Percentiles rank a stretch among this genome's conserved stretches.
Evolutionary conservation across 2,797 vertebrate species (phyloP).

Genomic region (Pogoniulus pusillus): DNA sequence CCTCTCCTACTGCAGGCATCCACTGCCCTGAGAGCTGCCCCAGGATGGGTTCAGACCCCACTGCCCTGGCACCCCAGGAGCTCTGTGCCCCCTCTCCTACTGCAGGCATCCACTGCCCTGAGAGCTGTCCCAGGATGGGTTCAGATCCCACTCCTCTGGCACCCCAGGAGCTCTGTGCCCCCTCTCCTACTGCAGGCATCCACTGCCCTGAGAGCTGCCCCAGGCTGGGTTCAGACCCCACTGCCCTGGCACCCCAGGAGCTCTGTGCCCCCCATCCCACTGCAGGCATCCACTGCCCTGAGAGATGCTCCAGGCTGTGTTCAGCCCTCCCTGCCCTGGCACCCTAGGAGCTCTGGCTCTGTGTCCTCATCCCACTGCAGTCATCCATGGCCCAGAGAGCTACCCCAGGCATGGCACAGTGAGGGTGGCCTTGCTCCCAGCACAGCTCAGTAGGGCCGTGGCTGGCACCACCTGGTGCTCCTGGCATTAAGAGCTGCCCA

Average conservation of each 20-base stretch:
- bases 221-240: neutral
- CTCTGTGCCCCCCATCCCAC: fast-evolving
- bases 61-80: too few relatives aligned
- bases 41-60: neutral
- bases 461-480: too few relatives aligned
- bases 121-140: neutral
- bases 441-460: fast-evolving
- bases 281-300: fast-evolving
- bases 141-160: neutral
- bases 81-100: fast-evolving
- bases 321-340: neutral
- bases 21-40: neutral
- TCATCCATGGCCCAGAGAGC: neutral
- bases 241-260: too few relatives aligned
- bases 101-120: fast-evolving
- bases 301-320: neutral
- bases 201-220: neutral
- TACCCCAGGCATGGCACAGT: neutral
- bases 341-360: neutral
- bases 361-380: fast-evolving
- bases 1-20: fast-evolving
- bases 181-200: fast-evolving
- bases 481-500: fast-evolving
- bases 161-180: neutral
- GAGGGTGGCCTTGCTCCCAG: fast-evolving